Evolutionary conservation across 2,888 invertebrate species (phyloP).

Genomic region (Drosophila birchii): DNA sequence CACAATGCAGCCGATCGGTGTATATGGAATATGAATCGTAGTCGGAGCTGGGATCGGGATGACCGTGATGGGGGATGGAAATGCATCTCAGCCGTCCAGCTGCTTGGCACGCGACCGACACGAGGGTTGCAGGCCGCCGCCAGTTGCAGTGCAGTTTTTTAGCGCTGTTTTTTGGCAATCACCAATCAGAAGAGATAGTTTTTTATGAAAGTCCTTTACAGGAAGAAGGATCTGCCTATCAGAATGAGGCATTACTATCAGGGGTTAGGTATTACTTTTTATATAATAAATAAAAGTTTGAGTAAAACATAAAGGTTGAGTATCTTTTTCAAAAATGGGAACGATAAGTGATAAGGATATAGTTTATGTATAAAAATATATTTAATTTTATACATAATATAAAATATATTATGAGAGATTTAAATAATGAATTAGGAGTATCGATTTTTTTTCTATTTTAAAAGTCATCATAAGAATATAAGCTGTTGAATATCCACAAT

Average conservation of each 20-base stretch:
- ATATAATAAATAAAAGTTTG: neutral
- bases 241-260: neutral
- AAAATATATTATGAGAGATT: neutral
- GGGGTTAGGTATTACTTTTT: neutral
- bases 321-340: too few relatives aligned
- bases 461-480: neutral
- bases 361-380: neutral
- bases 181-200: slow-evolving; percentile 60
- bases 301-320: neutral
- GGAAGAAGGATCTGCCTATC: slow-evolving; percentile 31
- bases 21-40: neutral
- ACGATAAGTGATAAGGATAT: too few relatives aligned
- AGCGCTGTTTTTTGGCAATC: slow-evolving; percentile 52
- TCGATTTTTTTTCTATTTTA: too few relatives aligned
- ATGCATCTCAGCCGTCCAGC: slow-evolving; percentile 12
- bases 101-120: slow-evolving; percentile 42
- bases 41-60: neutral
- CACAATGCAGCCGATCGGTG: slow-evolving; percentile 20
- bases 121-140: slow-evolving; percentile 39
- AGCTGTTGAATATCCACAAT: too few relatives aligned
- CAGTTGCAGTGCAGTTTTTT: slow-evolving; percentile 67
- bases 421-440: neutral
- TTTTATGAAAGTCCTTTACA: slow-evolving; percentile 45
- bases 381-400: neutral
- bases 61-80: slow-evolving; percentile 27